Evolutionary conservation across 1,140 invertebrate species (phyloP).

Genomic region (Bombus waltoni): DNA sequence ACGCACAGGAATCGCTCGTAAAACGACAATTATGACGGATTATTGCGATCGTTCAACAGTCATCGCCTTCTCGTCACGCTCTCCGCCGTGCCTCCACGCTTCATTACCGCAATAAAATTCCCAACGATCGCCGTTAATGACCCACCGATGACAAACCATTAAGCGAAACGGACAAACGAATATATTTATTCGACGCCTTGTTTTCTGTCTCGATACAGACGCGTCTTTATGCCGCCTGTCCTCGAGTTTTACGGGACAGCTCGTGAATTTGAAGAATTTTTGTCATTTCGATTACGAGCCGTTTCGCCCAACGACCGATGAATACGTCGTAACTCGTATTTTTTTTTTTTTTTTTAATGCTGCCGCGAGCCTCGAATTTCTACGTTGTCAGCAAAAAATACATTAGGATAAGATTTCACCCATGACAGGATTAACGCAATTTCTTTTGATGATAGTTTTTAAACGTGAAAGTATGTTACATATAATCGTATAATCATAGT

Average conservation of each 20-base stretch:
- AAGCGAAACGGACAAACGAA: neutral
- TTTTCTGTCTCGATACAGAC: neutral
- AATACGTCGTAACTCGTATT: too few species aligned
- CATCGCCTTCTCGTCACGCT: neutral
- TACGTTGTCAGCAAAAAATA: too few species aligned
- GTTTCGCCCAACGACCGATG: too few species aligned
- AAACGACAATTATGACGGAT: conserved; percentile 2
- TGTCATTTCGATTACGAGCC: too few species aligned
- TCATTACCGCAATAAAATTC: neutral
- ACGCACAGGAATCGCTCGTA: neutral
- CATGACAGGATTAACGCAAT: neutral
- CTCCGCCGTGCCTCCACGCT: neutral
- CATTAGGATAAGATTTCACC: too few species aligned
- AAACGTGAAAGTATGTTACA: too few species aligned
- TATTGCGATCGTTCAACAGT: conserved; percentile 4
- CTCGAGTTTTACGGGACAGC: too few species aligned
- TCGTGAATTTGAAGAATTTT: too few species aligned
- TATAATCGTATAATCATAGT: neutral
- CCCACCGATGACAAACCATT: neutral
- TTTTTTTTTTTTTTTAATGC: too few species aligned
- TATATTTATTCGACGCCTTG: neutral
- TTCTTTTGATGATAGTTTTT: neutral
- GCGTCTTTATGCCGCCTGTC: too few species aligned
- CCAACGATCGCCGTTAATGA: neutral
- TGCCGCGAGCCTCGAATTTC: too few species aligned